phyloP scores from a whole-genome alignment of 2,113 vertebrate species.

The Hippocampus mohnikei region DNA sequence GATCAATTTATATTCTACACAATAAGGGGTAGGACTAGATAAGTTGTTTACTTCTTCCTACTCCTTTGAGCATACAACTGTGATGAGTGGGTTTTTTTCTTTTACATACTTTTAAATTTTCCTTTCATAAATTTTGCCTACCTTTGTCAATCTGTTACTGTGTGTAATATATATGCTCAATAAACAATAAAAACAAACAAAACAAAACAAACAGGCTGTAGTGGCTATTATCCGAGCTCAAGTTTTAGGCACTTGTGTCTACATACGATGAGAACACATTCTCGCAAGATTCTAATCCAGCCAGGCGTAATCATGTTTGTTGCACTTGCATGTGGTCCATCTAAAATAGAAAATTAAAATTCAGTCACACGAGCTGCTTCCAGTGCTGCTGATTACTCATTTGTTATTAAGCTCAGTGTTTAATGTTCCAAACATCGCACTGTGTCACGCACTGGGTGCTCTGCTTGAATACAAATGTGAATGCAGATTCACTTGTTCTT shows the following conservation, averaged over 20 bases:
- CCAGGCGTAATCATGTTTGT: neutral
- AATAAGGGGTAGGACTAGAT: too few relatives aligned
- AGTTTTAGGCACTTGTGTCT: neutral
- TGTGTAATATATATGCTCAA: too few relatives aligned
- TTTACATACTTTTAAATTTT: too few relatives aligned
- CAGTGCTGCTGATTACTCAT: conserved; percentile 5
- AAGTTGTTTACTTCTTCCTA: too few relatives aligned
- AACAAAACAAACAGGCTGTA: too few relatives aligned
- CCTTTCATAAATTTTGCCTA: too few relatives aligned
- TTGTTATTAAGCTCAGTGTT: conserved; percentile 2
- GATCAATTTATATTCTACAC: too few relatives aligned
- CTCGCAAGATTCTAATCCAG: neutral
- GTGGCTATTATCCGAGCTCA: neutral
- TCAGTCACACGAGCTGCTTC: conserved; percentile 2
- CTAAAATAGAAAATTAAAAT: conserved; percentile 7
- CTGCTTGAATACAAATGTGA: conserved; percentile 6
- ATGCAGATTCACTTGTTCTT: conserved; percentile 6
- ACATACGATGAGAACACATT: neutral
- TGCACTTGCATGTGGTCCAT: neutral
- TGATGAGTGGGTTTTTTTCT: too few relatives aligned
- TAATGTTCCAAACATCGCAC: neutral
- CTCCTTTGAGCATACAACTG: too few relatives aligned
- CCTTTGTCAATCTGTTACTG: too few relatives aligned
- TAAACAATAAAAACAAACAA: too few relatives aligned
- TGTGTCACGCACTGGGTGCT: neutral